Conservation (phyloP, 1,140 invertebrate genomes). For the Telenomus remus region DNA sequence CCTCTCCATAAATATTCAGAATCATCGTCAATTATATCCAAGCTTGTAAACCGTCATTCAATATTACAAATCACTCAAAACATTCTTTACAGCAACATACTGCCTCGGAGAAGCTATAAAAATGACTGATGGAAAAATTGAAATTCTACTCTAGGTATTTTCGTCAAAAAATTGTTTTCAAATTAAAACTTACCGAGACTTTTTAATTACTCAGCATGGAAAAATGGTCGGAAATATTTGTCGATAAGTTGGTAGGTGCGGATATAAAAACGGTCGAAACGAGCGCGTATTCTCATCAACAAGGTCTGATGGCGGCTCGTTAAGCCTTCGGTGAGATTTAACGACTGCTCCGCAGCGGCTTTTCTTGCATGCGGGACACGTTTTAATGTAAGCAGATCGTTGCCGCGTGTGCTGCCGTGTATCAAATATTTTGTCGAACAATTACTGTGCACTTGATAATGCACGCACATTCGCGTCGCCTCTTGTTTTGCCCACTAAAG, state of each 20-base stretch:
- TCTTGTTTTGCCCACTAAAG: constrained; percentile 26
- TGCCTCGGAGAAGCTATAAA: too few species aligned
- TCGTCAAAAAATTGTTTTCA: constrained; percentile 22
- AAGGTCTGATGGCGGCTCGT: constrained; percentile 54
- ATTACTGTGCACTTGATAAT: constrained; percentile 43
- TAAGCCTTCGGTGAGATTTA: constrained; percentile 56
- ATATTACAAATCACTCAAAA: constrained; percentile 11
- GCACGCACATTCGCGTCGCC: constrained; percentile 37
- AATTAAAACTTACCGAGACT: constrained; percentile 45
- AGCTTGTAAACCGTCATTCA: neutral
- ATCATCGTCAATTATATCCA: constrained; percentile 5
- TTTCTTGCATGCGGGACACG: constrained; percentile 54
- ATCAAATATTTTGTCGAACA: constrained; percentile 39
- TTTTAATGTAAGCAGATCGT: constrained; percentile 56
- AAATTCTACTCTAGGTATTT: constrained; percentile 47
- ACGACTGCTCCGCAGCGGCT: constrained; percentile 38
- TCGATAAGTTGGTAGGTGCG: too few species aligned
- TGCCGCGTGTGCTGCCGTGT: constrained; percentile 20
- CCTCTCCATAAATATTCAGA: constrained; percentile 14
- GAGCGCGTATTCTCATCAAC: constrained; percentile 50
- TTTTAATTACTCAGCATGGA: too few species aligned
- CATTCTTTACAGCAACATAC: too few species aligned
- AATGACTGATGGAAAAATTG: too few species aligned
- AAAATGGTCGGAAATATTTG: too few species aligned
- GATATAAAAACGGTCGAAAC: too few species aligned